A percentile compares a stretch with the other conserved stretches of the same genome.
These are phyloP conservation scores for Pedicia rivosa DNA, from an alignment of 2,888 invertebrate species.

Conservation along the genomic window DNA sequence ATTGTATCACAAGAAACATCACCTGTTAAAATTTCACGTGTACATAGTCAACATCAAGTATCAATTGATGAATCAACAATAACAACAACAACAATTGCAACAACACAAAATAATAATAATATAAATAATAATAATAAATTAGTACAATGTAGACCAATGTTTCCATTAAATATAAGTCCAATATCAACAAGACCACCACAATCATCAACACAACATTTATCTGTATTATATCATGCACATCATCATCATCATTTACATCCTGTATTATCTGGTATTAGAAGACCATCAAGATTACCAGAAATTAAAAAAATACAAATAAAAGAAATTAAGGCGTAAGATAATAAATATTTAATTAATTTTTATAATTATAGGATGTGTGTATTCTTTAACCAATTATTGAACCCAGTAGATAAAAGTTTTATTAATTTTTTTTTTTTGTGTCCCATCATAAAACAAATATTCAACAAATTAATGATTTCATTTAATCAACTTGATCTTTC, in stretches of 20 bases:
- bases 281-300: slow-evolving; percentile 22
- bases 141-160: background rate
- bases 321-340: slow-evolving; percentile 28
- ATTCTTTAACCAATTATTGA: too few species aligned
- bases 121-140: background rate
- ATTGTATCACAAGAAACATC: too few species aligned
- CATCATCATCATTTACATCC: slow-evolving; percentile 30
- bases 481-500: too few species aligned
- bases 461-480: too few species aligned
- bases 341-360: too few species aligned
- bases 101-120: slow-evolving; percentile 8
- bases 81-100: slow-evolving; percentile 22
- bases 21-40: slow-evolving; percentile 21
- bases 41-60: slow-evolving; percentile 23
- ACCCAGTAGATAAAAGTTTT: too few species aligned
- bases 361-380: too few species aligned
- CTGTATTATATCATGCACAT: slow-evolving; percentile 26
- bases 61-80: slow-evolving; percentile 25
- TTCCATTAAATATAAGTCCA: slow-evolving; percentile 1
- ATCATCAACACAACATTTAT: slow-evolving; percentile 19
- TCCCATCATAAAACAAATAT: too few species aligned
- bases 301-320: slow-evolving; percentile 12
- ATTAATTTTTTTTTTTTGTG: too few species aligned
- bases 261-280: slow-evolving; percentile 26
- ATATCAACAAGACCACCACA: slow-evolving; percentile 3